Conservation (phyloP, 2,888 invertebrate species). For the Adineta ricciae region DNA sequence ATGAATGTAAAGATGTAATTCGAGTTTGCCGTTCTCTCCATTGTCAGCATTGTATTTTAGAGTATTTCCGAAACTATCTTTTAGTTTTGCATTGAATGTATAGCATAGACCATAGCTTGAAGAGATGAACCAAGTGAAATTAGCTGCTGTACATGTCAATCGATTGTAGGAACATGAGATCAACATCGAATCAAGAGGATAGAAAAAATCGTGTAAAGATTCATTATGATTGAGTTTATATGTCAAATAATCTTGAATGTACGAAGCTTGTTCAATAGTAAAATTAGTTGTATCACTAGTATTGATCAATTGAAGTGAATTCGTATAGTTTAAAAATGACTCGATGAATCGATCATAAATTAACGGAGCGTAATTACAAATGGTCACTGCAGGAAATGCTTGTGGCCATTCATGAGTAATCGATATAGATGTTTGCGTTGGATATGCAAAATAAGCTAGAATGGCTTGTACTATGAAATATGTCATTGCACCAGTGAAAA, state of each 20-base stretch:
- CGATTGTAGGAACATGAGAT: background rate
- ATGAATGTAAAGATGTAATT: too few relatives aligned
- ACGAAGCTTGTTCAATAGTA: too few relatives aligned
- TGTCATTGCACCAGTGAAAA: background rate
- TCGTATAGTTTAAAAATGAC: too few relatives aligned
- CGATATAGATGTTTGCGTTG: background rate
- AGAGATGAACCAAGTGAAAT: background rate
- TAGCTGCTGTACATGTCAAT: background rate
- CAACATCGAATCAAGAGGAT: background rate
- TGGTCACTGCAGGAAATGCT: conserved; percentile 18
- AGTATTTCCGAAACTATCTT: too few relatives aligned
- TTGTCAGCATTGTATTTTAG: background rate
- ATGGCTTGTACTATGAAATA: background rate
- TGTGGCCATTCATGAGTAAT: background rate
- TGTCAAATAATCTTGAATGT: too few relatives aligned
- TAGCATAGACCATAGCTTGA: background rate
- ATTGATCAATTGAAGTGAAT: too few relatives aligned
- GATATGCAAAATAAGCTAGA: background rate
- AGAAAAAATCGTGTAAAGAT: background rate
- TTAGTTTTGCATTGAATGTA: background rate
- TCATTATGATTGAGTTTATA: background rate
- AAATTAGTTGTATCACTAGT: too few relatives aligned
- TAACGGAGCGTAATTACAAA: too few relatives aligned
- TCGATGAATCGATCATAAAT: too few relatives aligned
- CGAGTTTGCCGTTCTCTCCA: background rate